Conservation (phyloP, 2,888 invertebrate species). For the Myopa testacea region DNA sequence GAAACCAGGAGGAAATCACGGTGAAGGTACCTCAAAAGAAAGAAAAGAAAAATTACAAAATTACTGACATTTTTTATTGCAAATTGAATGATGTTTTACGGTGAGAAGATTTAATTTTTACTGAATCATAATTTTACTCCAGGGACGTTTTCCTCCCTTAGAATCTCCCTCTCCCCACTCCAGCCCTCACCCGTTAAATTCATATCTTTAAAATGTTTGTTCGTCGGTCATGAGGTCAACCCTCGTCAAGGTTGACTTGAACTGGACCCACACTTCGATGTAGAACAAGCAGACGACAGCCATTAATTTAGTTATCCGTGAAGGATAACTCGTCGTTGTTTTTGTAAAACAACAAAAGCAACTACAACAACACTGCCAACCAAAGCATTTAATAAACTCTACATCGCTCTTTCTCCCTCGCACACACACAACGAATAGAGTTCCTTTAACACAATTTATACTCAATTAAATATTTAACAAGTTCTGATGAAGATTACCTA, state of each 20-base stretch:
- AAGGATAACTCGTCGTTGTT: too few relatives aligned
- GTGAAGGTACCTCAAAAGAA: too few relatives aligned
- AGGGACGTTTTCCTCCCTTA: too few relatives aligned
- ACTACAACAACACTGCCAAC: slow-evolving; percentile 14
- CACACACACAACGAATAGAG: not conserved
- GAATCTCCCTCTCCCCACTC: too few relatives aligned
- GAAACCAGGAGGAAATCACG: too few relatives aligned
- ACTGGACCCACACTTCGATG: not conserved
- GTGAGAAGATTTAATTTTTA: too few relatives aligned
- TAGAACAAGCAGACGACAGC: not conserved
- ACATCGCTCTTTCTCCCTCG: too few relatives aligned
- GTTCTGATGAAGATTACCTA: slow-evolving; percentile 24
- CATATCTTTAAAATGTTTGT: not conserved
- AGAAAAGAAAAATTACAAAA: too few relatives aligned
- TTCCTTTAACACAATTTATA: slow-evolving; percentile 26
- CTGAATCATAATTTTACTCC: too few relatives aligned
- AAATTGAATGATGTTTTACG: too few relatives aligned
- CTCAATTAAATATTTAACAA: slow-evolving; percentile 36
- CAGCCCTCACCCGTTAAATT: too few relatives aligned
- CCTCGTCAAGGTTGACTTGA: slow-evolving; percentile 5
- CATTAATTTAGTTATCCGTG: slow-evolving; percentile 1
- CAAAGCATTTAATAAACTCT: slow-evolving; percentile 19
- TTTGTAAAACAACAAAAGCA: not conserved
- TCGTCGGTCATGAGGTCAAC: not conserved
- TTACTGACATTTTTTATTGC: too few relatives aligned